phyloP scores from a whole-genome alignment of 2,888 invertebrate genomes.

The Kuschelorhynchus macadamiae region DNA sequence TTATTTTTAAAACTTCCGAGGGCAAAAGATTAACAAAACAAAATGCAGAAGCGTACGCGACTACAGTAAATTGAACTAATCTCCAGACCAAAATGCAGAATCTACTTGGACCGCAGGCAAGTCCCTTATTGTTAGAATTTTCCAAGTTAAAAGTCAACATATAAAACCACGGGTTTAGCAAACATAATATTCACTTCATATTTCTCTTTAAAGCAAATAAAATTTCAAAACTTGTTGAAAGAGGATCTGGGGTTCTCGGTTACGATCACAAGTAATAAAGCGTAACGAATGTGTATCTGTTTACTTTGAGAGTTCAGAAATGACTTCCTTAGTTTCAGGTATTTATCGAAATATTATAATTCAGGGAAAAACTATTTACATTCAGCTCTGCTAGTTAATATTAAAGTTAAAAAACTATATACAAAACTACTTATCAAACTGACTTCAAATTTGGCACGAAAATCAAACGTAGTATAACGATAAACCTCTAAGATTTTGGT shows the following conservation, averaged over 20 bases:
- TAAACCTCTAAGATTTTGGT: too few relatives aligned
- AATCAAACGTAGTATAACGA: too few relatives aligned
- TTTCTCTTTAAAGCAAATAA: constrained; percentile 35
- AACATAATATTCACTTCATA: constrained; percentile 26
- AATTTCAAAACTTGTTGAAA: constrained; percentile 33
- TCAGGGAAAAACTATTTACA: too few relatives aligned
- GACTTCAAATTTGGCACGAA: too few relatives aligned
- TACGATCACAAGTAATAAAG: constrained; percentile 21
- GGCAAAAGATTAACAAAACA: not conserved
- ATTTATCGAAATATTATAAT: too few relatives aligned
- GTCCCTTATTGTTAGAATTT: constrained; percentile 34
- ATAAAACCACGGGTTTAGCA: constrained; percentile 40
- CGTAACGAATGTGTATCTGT: constrained; percentile 16
- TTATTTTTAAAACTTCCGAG: not conserved
- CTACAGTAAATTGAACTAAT: constrained; percentile 18
- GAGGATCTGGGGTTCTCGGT: constrained; percentile 2
- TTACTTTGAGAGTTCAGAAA: not conserved
- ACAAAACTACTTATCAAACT: too few relatives aligned
- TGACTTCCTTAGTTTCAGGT: too few relatives aligned
- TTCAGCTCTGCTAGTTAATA: too few relatives aligned
- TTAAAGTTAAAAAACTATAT: too few relatives aligned
- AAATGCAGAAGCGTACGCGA: not conserved
- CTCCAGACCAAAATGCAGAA: constrained; percentile 17
- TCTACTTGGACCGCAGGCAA: constrained; percentile 15
- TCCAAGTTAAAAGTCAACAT: constrained; percentile 39